Conservation (phyloP, 2,113 vertebrate genomes). For the Cololabis saira region DNA sequence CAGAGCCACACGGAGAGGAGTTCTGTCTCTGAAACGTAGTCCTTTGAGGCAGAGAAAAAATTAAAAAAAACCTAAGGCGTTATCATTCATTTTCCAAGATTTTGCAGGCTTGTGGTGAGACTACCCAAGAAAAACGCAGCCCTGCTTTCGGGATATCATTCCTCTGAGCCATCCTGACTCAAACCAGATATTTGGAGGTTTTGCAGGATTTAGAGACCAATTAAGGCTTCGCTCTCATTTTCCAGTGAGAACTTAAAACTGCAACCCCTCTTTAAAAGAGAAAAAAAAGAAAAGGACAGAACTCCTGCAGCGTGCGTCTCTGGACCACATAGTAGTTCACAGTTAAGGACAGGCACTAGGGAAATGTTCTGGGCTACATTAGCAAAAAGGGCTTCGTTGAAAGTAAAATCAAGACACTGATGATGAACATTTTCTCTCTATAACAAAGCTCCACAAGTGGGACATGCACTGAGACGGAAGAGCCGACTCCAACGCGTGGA, state of each 20-base stretch:
- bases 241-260: slow-evolving; percentile 15
- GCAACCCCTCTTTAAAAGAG: neutral
- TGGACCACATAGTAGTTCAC: slow-evolving; percentile 82
- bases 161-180: slow-evolving; percentile 8
- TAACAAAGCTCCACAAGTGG: slow-evolving; percentile 18
- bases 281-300: slow-evolving; percentile 17
- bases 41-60: slow-evolving; percentile 9
- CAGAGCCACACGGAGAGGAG: slow-evolving; percentile 38
- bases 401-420: slow-evolving; percentile 24
- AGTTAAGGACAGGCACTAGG: slow-evolving; percentile 98
- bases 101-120: slow-evolving; percentile 16
- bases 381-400: slow-evolving; percentile 59
- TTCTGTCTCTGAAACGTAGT: slow-evolving; percentile 25
- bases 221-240: slow-evolving; percentile 55
- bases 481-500: slow-evolving; percentile 12
- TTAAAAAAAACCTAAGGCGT: slow-evolving; percentile 29
- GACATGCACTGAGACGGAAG: slow-evolving; percentile 23
- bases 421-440: slow-evolving; percentile 28
- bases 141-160: slow-evolving; percentile 12
- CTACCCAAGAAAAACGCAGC: slow-evolving; percentile 14
- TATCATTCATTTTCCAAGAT: slow-evolving; percentile 10
- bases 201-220: slow-evolving; percentile 33
- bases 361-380: slow-evolving; percentile 95
- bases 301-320: slow-evolving; percentile 31
- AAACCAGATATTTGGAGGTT: slow-evolving; percentile 29